Evolutionary conservation across 2,113 vertebrate genomes (phyloP), one percentile per base, ranked within the genome.

Genomic region (Hoplias malabaricus): DNA sequence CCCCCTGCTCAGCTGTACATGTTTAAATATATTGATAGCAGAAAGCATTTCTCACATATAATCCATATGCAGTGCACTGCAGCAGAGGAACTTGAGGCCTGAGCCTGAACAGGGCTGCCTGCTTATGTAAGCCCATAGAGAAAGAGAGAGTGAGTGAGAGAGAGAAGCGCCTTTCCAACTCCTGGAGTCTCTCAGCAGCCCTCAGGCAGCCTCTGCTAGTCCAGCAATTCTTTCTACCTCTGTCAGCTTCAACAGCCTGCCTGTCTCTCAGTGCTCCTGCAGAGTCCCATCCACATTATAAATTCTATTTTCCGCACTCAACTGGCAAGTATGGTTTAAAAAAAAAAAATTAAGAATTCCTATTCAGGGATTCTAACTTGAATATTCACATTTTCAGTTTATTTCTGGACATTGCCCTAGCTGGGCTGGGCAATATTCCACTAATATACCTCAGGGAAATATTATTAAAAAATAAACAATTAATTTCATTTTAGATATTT

Each of bases 91-190:
- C 11, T 11, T 50, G 59, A 68, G 25, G 54, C 29, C 59, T 59
- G 59, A 73, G 54, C 27, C 63, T 62, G 27, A 69, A 34, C 57
- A 77, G 43, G 38, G 66, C 43, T 69, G 31, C 34, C 25, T 68
- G 59, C 74, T 73, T 72, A 82, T 73, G 69, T 63, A 59, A 73
- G 65, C 73, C 13, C 34, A 65, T 23, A 33, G 25, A 13, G 34
- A 27, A 74, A 53, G 31, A 27, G 21, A 9, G n/a, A 1, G 19
- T 0, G 36, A 40, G 53, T 0, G 48, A 40, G 62, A 75, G 31
- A 54, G 25, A 42, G 73, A 66, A 48, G 67, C 38, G 38, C 73
- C 65, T 27, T 75, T 75, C 48, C 36, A 48, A 33, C 33, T 67
- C 23, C 61, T 73, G 36, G 38, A 71, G 69, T 53, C 59, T 75